These are phyloP conservation scores for Cryptoblepharus egeriae DNA, from an alignment of 2,797 vertebrate genomes.

Conservation along the genomic window DNA sequence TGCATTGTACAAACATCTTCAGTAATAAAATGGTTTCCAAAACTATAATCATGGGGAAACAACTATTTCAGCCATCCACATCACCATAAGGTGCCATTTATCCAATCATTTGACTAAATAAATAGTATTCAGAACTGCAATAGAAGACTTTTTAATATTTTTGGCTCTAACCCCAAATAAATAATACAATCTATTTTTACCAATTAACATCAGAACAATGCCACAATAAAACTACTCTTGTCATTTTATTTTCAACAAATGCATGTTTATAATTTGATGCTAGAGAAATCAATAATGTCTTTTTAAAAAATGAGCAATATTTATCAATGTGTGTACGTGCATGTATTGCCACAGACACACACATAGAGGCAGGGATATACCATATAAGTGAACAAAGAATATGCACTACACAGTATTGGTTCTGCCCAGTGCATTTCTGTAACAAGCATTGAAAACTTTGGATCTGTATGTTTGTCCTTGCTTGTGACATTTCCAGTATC, in stretches of 20 bases:
- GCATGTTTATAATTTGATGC: neutral
- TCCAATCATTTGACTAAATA: slow-evolving; percentile 28
- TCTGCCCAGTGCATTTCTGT: neutral
- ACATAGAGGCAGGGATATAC: neutral
- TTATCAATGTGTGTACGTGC: neutral
- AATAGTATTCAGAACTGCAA: neutral
- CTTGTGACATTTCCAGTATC: neutral
- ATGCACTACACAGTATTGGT: slow-evolving; percentile 6
- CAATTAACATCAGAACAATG: slow-evolving; percentile 60
- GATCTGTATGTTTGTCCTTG: neutral
- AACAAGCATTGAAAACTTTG: neutral
- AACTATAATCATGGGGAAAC: neutral
- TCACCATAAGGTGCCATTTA: neutral
- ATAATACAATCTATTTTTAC: slow-evolving; percentile 68
- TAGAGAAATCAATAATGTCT: neutral
- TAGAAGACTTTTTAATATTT: slow-evolving; percentile 10
- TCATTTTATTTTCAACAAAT: slow-evolving; percentile 52
- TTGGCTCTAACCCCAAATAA: slow-evolving; percentile 42
- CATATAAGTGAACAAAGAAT: slow-evolving; percentile 5
- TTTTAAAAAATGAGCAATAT: neutral
- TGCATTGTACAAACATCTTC: neutral
- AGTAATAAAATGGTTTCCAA: slow-evolving; percentile 15
- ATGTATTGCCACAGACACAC: neutral
- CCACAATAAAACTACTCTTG: slow-evolving; percentile 58
- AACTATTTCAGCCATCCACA: neutral